Evolutionary conservation across 2,113 vertebrate species (phyloP).

Genomic region (Lethenteron reissneri): DNA sequence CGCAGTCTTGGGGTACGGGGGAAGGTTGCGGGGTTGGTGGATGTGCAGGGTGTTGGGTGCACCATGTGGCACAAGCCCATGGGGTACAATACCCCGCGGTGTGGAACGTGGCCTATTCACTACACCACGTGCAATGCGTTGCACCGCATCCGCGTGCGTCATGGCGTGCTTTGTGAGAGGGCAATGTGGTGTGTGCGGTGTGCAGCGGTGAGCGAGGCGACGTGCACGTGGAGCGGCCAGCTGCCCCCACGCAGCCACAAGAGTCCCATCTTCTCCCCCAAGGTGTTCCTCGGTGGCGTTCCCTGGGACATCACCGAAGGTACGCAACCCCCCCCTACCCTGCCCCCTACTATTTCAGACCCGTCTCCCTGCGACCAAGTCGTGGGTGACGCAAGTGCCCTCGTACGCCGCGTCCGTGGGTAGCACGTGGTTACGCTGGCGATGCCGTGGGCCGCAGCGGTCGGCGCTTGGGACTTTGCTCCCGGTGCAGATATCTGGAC

Average conservation of each 20-base stretch:
- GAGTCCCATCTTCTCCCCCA: constrained; percentile 83
- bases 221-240: constrained; percentile 88
- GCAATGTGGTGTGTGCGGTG: neutral
- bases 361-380: neutral
- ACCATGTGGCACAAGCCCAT: neutral
- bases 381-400: too few relatives aligned
- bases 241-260: constrained; percentile 85
- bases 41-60: neutral
- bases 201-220: constrained; percentile 80
- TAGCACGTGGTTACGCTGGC: too few relatives aligned
- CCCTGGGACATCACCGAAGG: constrained; percentile 98
- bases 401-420: too few relatives aligned
- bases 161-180: neutral
- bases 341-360: neutral
- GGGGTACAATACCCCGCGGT: neutral
- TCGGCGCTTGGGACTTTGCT: too few relatives aligned
- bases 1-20: too few relatives aligned
- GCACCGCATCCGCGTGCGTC: neutral
- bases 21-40: too few relatives aligned
- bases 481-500: too few relatives aligned
- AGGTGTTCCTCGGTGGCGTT: constrained; percentile 88
- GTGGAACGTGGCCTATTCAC: neutral
- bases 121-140: neutral
- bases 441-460: too few relatives aligned
- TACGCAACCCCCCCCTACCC: constrained; percentile 15